Evolutionary conservation across 2,888 invertebrate species (phyloP).

Genomic region (Agonopterix arenella): DNA sequence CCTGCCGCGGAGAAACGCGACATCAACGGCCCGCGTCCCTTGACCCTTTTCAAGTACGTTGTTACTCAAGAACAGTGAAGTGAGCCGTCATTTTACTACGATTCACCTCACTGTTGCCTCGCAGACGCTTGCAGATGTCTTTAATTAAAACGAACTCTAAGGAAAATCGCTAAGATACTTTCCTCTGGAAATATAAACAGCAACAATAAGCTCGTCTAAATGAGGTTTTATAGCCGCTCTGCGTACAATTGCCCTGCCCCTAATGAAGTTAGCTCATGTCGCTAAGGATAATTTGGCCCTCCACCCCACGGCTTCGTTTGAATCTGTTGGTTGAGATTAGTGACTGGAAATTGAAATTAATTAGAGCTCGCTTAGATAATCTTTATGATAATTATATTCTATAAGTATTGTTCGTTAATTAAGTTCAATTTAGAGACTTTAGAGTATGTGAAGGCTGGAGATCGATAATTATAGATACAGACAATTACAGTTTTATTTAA

Average conservation of each 20-base stretch:
- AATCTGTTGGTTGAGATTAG: slow-evolving; percentile 3
- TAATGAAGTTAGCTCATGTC: slow-evolving; percentile 39
- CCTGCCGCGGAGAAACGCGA: not conserved
- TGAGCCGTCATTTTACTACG: too few species aligned
- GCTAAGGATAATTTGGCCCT: slow-evolving; percentile 24
- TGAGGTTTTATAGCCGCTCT: slow-evolving; percentile 10
- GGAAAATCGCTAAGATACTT: not conserved
- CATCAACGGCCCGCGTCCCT: not conserved
- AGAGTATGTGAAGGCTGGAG: too few species aligned
- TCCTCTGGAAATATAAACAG: not conserved
- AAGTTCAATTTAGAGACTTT: not conserved
- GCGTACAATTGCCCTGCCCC: slow-evolving; percentile 37
- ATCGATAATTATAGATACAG: too few species aligned
- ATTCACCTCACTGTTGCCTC: too few species aligned
- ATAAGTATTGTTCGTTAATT: not conserved
- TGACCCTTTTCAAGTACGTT: too few species aligned
- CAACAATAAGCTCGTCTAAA: not conserved
- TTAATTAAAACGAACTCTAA: not conserved
- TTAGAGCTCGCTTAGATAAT: slow-evolving; percentile 1
- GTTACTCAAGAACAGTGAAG: too few species aligned
- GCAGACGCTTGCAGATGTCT: too few species aligned
- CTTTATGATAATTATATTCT: not conserved
- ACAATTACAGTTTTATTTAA: too few species aligned
- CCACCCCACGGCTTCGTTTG: slow-evolving; percentile 1
- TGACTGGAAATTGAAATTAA: slow-evolving; percentile 1